phyloP scores from a whole-genome alignment of 2,797 vertebrate species.

The Tragopan temminckii region DNA sequence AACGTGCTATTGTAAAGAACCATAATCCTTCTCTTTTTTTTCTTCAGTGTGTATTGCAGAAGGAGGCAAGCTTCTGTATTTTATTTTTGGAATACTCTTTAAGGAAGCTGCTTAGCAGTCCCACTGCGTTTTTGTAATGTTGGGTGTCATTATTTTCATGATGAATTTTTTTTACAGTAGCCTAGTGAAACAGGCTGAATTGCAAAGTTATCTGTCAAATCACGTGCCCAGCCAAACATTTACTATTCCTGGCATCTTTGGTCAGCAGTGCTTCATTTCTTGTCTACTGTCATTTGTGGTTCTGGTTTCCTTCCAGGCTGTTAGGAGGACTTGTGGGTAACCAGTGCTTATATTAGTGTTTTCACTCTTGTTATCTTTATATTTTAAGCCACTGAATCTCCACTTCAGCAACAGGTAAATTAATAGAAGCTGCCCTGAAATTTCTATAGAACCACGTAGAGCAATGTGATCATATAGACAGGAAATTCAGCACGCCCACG shows the following conservation, averaged over 20 bases:
- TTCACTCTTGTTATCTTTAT: background rate
- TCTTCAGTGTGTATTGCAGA: background rate
- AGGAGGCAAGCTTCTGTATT: background rate
- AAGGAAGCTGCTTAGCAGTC: background rate
- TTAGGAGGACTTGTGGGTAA: background rate
- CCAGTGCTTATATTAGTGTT: background rate
- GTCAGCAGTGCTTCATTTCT: background rate
- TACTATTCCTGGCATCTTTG: constrained; percentile 11
- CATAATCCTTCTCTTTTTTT: background rate
- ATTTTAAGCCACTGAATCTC: background rate
- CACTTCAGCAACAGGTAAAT: background rate
- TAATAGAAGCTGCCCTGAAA: background rate
- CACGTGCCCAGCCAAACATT: background rate
- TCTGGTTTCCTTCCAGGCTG: constrained; percentile 17
- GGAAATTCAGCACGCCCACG: background rate
- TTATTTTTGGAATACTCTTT: background rate
- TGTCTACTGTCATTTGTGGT: background rate
- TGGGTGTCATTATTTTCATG: background rate
- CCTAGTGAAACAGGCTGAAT: background rate
- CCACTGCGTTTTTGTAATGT: background rate
- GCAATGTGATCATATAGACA: background rate
- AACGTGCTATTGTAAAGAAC: background rate
- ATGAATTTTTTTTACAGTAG: background rate
- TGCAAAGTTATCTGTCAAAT: constrained; percentile 13
- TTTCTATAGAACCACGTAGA: background rate